Conservation (phyloP, 2,113 vertebrate species). For the Donacobius atricapilla region DNA sequence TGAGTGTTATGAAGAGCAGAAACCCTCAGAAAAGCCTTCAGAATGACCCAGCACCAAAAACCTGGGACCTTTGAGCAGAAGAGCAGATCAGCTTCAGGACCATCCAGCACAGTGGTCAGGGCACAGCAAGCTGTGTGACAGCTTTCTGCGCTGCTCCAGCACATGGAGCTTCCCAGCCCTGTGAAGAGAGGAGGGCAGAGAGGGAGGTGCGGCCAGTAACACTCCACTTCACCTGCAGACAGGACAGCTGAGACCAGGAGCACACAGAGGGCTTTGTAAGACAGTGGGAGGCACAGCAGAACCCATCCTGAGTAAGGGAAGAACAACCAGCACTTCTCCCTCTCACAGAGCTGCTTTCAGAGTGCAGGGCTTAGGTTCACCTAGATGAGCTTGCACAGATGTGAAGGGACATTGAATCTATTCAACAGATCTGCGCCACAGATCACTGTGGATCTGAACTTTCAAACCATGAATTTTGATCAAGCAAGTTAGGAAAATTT, state of each 20-base stretch:
- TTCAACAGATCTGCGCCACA: background rate
- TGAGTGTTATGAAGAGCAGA: background rate
- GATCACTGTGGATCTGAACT: background rate
- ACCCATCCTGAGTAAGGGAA: background rate
- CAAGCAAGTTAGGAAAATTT: background rate
- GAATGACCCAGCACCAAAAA: background rate
- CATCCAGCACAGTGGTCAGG: background rate
- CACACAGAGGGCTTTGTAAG: accelerated
- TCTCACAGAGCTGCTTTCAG: background rate
- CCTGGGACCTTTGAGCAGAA: background rate
- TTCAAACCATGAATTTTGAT: background rate
- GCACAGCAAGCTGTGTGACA: background rate
- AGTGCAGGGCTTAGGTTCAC: background rate
- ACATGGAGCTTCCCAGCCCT: background rate
- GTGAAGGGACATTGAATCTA: background rate
- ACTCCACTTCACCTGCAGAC: background rate
- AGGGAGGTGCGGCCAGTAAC: background rate
- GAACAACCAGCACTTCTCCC: background rate
- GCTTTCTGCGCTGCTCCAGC: background rate
- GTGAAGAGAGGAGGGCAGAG: background rate
- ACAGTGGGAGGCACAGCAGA: background rate
- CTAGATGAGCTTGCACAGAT: background rate
- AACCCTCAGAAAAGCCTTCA: background rate
- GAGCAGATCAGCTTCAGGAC: background rate
- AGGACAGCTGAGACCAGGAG: background rate